Conservation (phyloP, 2,888 invertebrate genomes). For the Trissolcus brochymenae region DNA sequence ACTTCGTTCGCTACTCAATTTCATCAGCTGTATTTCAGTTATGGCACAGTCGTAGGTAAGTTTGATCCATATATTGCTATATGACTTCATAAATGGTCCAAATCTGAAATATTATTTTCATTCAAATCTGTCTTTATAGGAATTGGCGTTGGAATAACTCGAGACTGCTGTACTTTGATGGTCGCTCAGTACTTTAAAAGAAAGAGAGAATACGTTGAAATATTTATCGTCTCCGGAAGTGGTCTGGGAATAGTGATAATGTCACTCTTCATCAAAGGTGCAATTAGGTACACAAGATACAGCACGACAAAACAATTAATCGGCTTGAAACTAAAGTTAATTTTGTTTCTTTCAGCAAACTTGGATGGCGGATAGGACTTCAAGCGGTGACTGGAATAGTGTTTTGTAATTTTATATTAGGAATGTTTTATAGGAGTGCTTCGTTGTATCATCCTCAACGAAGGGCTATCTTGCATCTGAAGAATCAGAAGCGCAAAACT, state of each 20-base stretch:
- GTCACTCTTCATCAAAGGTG: slow-evolving; percentile 88
- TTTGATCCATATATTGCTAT: slow-evolving; percentile 7
- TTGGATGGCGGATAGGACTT: slow-evolving; percentile 89
- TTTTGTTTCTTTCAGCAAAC: slow-evolving; percentile 78
- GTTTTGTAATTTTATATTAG: slow-evolving; percentile 89
- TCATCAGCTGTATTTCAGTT: slow-evolving; percentile 93
- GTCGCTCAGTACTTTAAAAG: slow-evolving; percentile 94
- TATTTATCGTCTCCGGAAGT: slow-evolving; percentile 90
- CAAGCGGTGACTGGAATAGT: slow-evolving; percentile 91
- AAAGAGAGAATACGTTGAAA: slow-evolving; percentile 89
- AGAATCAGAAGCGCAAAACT: slow-evolving; percentile 90
- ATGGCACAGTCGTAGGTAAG: slow-evolving; percentile 80
- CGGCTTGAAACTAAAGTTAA: neutral
- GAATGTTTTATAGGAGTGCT: slow-evolving; percentile 91
- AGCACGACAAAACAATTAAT: neutral
- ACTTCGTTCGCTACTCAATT: slow-evolving; percentile 93
- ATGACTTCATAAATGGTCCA: neutral
- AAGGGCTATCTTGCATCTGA: slow-evolving; percentile 90
- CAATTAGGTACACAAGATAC: slow-evolving; percentile 81
- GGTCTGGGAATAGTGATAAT: slow-evolving; percentile 90
- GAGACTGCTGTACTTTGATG: slow-evolving; percentile 92
- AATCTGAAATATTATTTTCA: neutral
- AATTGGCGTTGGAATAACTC: slow-evolving; percentile 89
- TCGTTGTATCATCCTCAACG: slow-evolving; percentile 92
- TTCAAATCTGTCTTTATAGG: slow-evolving; percentile 74